Percentiles rank a stretch among this genome's conserved stretches.
These are phyloP conservation scores for Parazoanthus atlanticus DNA, from an alignment of 92 coral and sea anemone genomes.

Conservation along the genomic window DNA sequence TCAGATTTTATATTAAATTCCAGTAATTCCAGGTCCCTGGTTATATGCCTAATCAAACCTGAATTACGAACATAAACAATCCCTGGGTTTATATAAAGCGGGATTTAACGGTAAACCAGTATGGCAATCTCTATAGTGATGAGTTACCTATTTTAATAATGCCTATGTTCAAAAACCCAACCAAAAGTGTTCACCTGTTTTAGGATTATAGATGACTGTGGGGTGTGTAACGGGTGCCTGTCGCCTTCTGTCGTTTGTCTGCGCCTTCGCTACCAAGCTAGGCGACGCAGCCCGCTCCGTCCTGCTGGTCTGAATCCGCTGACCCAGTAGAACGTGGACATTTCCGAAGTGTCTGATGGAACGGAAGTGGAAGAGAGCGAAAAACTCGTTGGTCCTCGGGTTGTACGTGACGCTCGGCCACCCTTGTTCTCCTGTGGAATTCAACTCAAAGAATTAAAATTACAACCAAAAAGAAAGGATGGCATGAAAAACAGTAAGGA, in stretches of 20 bases:
- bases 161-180: not conserved
- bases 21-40: no score
- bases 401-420: slow-evolving; percentile 90
- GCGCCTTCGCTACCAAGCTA: slow-evolving; percentile 57
- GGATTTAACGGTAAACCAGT: not conserved
- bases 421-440: slow-evolving; percentile 87
- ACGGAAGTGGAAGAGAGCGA: slow-evolving; percentile 83
- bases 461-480: not conserved
- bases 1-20: not conserved
- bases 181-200: slow-evolving; percentile 66
- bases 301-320: slow-evolving; percentile 64
- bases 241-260: not conserved
- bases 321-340: slow-evolving; percentile 76
- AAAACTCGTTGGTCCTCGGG: slow-evolving; percentile 66
- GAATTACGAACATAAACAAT: no score
- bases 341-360: slow-evolving; percentile 60
- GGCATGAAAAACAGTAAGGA: not conserved
- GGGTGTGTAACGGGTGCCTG: slow-evolving; percentile 61
- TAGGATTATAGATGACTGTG: slow-evolving; percentile 72
- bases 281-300: slow-evolving; percentile 77
- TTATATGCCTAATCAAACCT: no score
- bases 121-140: not conserved
- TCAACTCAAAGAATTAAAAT: not conserved
- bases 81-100: no score
- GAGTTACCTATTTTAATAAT: not conserved